Conservation (phyloP, 2,888 invertebrate genomes). For the Drosophila engyochracea region DNA sequence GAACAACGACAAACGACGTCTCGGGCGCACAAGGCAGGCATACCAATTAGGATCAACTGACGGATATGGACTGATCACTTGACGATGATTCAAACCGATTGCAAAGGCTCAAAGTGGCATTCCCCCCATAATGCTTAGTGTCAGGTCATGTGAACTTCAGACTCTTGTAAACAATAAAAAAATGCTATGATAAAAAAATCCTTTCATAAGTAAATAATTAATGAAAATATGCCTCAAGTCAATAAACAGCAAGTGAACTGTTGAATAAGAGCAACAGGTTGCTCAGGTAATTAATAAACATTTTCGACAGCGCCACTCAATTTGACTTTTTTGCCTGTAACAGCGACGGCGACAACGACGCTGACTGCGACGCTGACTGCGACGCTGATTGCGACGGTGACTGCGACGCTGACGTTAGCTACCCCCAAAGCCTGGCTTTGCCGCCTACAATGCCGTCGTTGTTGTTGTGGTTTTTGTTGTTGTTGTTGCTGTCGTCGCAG, state of each 20-base stretch:
- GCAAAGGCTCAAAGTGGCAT: conserved; percentile 7
- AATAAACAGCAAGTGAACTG: conserved; percentile 8
- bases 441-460: conserved; percentile 30
- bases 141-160: conserved; percentile 1
- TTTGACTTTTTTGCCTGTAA: conserved; percentile 39
- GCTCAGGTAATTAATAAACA: conserved; percentile 56
- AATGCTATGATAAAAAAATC: neutral
- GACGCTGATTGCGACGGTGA: neutral
- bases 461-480: neutral
- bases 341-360: conserved; percentile 2
- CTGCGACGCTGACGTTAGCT: conserved; percentile 10
- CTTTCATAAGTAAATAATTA: neutral
- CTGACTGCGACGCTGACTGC: neutral
- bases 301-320: conserved; percentile 53
- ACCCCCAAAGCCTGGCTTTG: conserved; percentile 41
- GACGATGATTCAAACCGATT: conserved; percentile 37
- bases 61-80: conserved; percentile 48
- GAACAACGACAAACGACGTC: conserved; percentile 74
- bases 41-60: conserved; percentile 66
- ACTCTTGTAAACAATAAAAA: neutral
- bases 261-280: conserved; percentile 20
- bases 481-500: conserved; percentile 20
- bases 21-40: conserved; percentile 69
- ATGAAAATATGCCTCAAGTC: conserved; percentile 6
- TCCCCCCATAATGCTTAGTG: neutral